A percentile compares a stretch with the other conserved stretches of the same genome.
phyloP scores from a whole-genome alignment of 2,113 vertebrate genomes.

The Channa argus region DNA sequence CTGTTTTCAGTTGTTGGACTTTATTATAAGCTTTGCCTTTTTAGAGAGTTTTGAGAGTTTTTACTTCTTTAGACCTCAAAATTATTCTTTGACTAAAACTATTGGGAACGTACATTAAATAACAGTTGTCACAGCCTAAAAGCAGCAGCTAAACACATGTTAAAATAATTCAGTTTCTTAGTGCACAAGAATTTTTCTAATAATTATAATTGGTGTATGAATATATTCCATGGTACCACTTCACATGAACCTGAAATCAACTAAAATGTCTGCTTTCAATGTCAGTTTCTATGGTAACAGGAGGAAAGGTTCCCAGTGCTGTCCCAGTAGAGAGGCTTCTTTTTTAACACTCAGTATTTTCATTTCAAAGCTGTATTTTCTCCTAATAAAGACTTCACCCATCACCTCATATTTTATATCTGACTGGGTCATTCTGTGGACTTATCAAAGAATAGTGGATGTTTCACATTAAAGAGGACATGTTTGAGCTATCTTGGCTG shows the following conservation, averaged over 20 bases:
- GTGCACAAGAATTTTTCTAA: too few relatives aligned
- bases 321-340: conserved; percentile 50
- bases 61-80: too few relatives aligned
- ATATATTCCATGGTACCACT: not conserved
- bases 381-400: not conserved
- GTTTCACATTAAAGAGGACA: conserved; percentile 6
- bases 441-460: not conserved
- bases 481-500: conserved; percentile 33
- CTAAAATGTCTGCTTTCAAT: conserved; percentile 31
- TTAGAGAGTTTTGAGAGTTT: too few relatives aligned
- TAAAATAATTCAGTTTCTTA: too few relatives aligned
- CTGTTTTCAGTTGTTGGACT: too few relatives aligned
- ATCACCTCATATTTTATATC: conserved; percentile 15
- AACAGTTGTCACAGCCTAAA: too few relatives aligned
- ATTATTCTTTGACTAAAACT: too few relatives aligned
- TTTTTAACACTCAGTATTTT: conserved; percentile 45
- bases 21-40: too few relatives aligned
- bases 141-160: too few relatives aligned
- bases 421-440: not conserved
- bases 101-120: too few relatives aligned
- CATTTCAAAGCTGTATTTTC: conserved; percentile 24
- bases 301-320: conserved; percentile 39
- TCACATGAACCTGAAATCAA: conserved; percentile 30
- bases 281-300: conserved; percentile 71
- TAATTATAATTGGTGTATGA: not conserved